Base-by-base conservation (phyloP, 1,140 invertebrate species). In the Rhysida immarginata region DNA sequence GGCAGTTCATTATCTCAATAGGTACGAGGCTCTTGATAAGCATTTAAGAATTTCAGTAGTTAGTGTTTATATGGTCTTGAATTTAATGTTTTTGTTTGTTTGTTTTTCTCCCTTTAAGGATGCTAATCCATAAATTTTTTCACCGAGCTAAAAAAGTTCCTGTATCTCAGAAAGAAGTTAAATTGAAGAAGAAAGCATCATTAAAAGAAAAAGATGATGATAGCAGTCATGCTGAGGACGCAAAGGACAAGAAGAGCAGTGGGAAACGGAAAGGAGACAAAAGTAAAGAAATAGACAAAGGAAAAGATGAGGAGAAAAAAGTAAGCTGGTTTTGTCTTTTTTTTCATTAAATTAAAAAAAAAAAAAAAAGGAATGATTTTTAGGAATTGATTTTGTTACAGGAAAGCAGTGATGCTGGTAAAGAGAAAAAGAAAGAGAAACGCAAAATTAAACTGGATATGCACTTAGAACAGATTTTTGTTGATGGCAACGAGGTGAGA, bases 381-480 rank as follows among this genome's bases (percentile, higher is more conserved):
- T 5, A 8, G 16, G 5, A 35, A 35, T 35, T 35, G 5, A 35
- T 8, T 8, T 35, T 35, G 29, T 35, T 35, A 35, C 5, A 11
- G 5, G 44, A 11, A 46, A 46, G 5, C 20, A 11, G 20, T 5
- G 44, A 46, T 11, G 49, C 5, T n/a, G 49, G 26, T 20, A 51
- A 51, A 27, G 63, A 68, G 56, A 70, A 68, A 62, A 69, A 68
- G 59, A 73, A 74, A 65, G 70, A 78, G 64, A 78, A 81, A 62
- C 76, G 77, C 52, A 81, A 80, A 66, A 73, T 86, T 53, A 83
- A 92, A 42, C 69, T 98, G 14, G 90, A 96, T 70, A 96, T 97
- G 92, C 91, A 96, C 72, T 79, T 91, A 64, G 87, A 96, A 59
- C 92, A 98, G 71, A 70, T 83, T 61, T 96, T 97, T 74, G 78